These are phyloP conservation scores for Holacanthella duospinosa DNA, from an alignment of 2,888 invertebrate species.

Conservation along the genomic window DNA sequence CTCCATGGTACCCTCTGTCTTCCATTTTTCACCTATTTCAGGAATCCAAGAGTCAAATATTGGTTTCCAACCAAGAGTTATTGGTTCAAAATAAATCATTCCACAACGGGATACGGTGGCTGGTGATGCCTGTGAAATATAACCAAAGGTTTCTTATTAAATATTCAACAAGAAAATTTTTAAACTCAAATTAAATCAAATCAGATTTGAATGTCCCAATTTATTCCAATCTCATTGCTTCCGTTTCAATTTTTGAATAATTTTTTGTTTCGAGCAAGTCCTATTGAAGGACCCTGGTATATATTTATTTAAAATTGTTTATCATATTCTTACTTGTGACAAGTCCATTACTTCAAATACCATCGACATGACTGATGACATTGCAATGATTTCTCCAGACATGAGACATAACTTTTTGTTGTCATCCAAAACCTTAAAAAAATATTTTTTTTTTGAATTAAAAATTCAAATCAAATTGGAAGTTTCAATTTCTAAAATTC, in stretches of 20 bases:
- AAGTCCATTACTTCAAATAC: slow-evolving; percentile 82
- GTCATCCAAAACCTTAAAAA: slow-evolving; percentile 4
- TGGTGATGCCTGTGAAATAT: slow-evolving; percentile 58
- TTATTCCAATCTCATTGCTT: not conserved
- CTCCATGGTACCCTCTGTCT: slow-evolving; percentile 22
- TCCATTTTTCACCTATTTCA: slow-evolving; percentile 20
- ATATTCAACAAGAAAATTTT: not conserved
- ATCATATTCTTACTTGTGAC: slow-evolving; percentile 2
- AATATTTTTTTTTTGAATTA: not conserved
- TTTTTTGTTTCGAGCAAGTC: too few relatives aligned
- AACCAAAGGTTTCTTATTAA: not conserved
- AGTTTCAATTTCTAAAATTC: not conserved
- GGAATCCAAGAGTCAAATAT: slow-evolving; percentile 70
- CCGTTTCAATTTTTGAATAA: too few relatives aligned
- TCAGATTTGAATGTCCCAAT: not conserved
- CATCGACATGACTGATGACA: slow-evolving; percentile 70
- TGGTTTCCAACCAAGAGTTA: slow-evolving; percentile 69
- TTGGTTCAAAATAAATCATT: slow-evolving; percentile 82
- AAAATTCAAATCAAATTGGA: too few relatives aligned
- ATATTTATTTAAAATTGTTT: too few relatives aligned
- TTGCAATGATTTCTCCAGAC: slow-evolving; percentile 76
- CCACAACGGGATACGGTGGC: slow-evolving; percentile 82
- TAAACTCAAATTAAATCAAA: not conserved
- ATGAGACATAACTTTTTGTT: slow-evolving; percentile 58
- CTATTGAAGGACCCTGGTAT: too few relatives aligned